Conservation (phyloP, 1,140 invertebrate species). For the Pseudomyrmex cubaensis region DNA sequence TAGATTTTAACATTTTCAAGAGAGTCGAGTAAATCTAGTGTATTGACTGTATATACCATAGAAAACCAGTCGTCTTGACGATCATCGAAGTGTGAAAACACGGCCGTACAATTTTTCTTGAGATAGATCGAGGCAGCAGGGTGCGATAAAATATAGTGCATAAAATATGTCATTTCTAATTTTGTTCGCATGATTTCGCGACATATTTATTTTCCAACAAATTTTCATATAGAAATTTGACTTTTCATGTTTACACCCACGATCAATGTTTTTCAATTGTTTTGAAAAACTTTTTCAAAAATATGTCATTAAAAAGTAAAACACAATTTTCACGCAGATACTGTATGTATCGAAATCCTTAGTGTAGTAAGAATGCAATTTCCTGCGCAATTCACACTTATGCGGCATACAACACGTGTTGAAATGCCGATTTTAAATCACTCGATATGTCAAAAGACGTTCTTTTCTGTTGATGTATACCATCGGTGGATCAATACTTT, state of each 20-base stretch:
- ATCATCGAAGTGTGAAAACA: slow-evolving; percentile 32
- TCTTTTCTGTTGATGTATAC: too few relatives aligned
- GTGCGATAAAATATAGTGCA: not conserved
- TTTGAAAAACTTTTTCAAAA: not conserved
- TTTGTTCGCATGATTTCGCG: not conserved
- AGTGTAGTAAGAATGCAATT: too few relatives aligned
- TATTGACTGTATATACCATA: slow-evolving; percentile 12
- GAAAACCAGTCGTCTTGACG: slow-evolving; percentile 10
- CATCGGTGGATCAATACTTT: not conserved
- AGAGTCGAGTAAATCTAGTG: not conserved
- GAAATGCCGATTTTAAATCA: too few relatives aligned
- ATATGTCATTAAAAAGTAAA: too few relatives aligned
- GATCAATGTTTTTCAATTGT: not conserved
- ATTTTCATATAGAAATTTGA: not conserved
- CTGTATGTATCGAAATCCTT: too few relatives aligned
- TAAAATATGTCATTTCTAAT: slow-evolving; percentile 16
- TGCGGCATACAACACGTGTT: too few relatives aligned
- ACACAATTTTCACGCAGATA: too few relatives aligned
- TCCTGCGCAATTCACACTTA: too few relatives aligned
- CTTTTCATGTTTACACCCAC: not conserved
- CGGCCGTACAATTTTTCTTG: not conserved
- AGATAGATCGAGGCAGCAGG: not conserved
- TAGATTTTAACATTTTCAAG: slow-evolving; percentile 12
- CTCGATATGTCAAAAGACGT: too few relatives aligned
- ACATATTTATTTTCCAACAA: not conserved